These are phyloP conservation scores for Arremon aurantiirostris DNA, from an alignment of 2,797 vertebrate species.

Conservation along the genomic window DNA sequence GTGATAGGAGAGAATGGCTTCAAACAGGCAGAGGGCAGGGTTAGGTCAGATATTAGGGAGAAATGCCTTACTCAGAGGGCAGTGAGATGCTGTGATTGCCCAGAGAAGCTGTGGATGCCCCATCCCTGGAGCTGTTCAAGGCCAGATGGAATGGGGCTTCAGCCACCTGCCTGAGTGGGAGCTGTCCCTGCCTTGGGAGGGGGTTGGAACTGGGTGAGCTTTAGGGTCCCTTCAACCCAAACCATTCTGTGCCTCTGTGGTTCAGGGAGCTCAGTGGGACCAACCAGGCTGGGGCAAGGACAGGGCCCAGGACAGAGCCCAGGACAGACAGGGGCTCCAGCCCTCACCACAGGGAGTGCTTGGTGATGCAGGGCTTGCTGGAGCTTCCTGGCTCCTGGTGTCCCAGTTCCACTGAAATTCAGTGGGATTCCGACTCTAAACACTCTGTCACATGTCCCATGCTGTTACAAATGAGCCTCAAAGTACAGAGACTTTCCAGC, in stretches of 20 bases:
- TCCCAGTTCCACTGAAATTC: background rate
- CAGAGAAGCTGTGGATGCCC: background rate
- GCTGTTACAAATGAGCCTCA: background rate
- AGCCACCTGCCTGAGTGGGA: background rate
- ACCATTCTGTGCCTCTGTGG: background rate
- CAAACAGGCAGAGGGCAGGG: background rate
- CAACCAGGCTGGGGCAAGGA: background rate
- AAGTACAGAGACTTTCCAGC: background rate
- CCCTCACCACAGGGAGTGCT: background rate
- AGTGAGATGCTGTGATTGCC: background rate
- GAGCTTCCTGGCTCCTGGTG: background rate
- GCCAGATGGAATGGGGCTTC: background rate
- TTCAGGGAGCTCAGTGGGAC: background rate
- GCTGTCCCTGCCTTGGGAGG: background rate
- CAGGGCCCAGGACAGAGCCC: background rate
- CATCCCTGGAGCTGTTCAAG: background rate
- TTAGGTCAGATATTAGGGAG: background rate
- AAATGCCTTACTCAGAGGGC: background rate
- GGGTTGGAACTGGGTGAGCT: background rate
- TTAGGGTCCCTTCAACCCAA: background rate
- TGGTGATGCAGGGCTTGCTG: background rate
- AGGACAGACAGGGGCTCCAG: rapidly evolving
- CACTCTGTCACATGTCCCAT: background rate
- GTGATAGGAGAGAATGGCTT: background rate
- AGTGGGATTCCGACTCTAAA: background rate